phyloP scores from a whole-genome alignment of 2,888 invertebrate species.

The Morpho helenor region DNA sequence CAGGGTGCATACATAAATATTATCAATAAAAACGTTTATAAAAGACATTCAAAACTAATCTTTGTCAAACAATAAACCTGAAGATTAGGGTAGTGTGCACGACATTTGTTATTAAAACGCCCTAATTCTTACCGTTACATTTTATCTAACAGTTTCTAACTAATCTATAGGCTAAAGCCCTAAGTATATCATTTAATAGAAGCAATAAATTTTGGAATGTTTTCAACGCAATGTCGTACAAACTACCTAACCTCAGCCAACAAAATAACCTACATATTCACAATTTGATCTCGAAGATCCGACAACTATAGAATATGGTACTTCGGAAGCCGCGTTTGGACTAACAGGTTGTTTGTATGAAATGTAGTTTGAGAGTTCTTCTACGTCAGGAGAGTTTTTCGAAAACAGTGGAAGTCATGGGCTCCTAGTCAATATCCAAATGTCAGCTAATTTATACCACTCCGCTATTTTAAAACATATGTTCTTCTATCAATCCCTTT shows the following conservation, averaged over 20 bases:
- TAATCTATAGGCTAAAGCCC: no score
- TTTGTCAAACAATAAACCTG: no score
- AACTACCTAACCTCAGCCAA: constrained; percentile 12
- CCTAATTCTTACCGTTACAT: no score
- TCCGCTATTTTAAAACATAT: background rate
- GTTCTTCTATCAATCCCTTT: no score
- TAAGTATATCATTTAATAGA: background rate
- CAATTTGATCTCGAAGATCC: constrained; percentile 11
- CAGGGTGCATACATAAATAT: no score
- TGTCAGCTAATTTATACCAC: background rate
- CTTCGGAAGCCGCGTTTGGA: background rate
- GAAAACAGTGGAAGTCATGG: no score
- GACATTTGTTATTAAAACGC: no score
- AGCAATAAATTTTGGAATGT: constrained; percentile 12
- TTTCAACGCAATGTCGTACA: background rate
- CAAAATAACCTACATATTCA: background rate
- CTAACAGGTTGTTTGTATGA: background rate
- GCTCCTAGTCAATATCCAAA: no score
- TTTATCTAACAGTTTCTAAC: constrained; percentile 1
- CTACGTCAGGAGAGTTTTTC: no score
- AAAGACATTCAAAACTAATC: no score
- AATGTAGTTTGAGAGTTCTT: background rate
- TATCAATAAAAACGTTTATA: no score
- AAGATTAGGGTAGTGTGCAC: no score
- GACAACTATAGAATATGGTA: background rate